These are phyloP conservation scores for Meda fulgida DNA, from an alignment of 2,797 vertebrate genomes.

Conservation along the genomic window DNA sequence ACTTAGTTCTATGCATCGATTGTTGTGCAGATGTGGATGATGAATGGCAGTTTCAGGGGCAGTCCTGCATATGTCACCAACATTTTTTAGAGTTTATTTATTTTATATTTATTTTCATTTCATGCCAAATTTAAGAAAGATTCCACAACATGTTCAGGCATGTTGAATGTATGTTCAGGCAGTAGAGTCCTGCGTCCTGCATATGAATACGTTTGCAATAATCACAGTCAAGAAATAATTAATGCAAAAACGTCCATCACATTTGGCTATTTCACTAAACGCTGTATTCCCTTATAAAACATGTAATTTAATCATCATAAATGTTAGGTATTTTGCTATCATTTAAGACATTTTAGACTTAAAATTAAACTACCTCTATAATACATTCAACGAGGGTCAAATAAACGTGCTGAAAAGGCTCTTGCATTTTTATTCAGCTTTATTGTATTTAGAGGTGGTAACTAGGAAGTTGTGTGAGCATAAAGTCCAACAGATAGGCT, in stretches of 20 bases:
- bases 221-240: not conserved
- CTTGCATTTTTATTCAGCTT: not conserved
- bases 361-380: not conserved
- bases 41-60: not conserved
- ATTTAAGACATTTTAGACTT: not conserved
- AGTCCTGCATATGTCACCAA: not conserved
- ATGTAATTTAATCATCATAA: not conserved
- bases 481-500: not conserved
- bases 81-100: too few relatives aligned
- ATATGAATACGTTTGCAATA: not conserved
- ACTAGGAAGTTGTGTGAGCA: not conserved
- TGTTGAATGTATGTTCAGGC: not conserved
- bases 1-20: not conserved
- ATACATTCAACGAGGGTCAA: not conserved
- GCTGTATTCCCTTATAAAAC: not conserved
- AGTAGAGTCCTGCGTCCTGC: not conserved
- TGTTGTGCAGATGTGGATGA: not conserved
- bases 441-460: not conserved
- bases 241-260: not conserved
- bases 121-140: not conserved
- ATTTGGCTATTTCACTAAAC: not conserved
- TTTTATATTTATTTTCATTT: not conserved
- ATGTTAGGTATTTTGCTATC: not conserved
- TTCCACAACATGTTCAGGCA: not conserved
- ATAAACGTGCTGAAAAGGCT: not conserved